phyloP scores from a whole-genome alignment of 2,888 invertebrate species.

The Volucella bombylans region DNA sequence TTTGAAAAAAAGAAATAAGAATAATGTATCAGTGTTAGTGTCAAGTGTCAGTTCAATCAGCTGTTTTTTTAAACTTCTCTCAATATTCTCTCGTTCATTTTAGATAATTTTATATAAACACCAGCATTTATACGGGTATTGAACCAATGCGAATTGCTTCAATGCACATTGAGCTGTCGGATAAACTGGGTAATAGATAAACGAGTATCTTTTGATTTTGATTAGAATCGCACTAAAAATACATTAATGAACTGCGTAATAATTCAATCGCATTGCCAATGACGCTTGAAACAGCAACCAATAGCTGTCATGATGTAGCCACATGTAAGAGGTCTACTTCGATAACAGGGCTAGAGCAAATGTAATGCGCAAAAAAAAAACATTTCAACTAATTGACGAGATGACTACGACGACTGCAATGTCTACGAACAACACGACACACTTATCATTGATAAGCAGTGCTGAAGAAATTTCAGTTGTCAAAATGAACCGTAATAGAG shows the following conservation, averaged over 20 bases:
- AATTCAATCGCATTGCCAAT: constrained; percentile 33
- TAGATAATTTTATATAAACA: too few relatives aligned
- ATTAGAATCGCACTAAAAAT: constrained; percentile 51
- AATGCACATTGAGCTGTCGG: too few relatives aligned
- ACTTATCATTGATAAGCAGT: constrained; percentile 55
- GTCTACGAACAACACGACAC: constrained; percentile 27
- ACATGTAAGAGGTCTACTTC: constrained; percentile 33
- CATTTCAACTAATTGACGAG: constrained; percentile 19
- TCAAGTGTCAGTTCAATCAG: too few relatives aligned
- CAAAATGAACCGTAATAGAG: background rate
- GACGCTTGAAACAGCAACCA: constrained; percentile 29
- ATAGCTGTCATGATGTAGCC: constrained; percentile 35
- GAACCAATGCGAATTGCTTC: too few relatives aligned
- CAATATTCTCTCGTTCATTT: too few relatives aligned
- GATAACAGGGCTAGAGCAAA: constrained; percentile 35
- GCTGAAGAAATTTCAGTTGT: constrained; percentile 10
- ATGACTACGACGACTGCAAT: background rate
- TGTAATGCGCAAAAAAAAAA: constrained; percentile 44
- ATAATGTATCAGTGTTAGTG: too few relatives aligned
- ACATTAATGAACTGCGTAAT: constrained; percentile 60
- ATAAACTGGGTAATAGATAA: too few relatives aligned
- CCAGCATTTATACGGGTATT: too few relatives aligned
- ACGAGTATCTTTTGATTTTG: constrained; percentile 1
- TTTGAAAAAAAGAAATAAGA: too few relatives aligned
- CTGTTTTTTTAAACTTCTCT: too few relatives aligned